These are phyloP conservation scores for Pterophyllum scalare DNA, from an alignment of 2,113 vertebrate species.

Conservation along the genomic window DNA sequence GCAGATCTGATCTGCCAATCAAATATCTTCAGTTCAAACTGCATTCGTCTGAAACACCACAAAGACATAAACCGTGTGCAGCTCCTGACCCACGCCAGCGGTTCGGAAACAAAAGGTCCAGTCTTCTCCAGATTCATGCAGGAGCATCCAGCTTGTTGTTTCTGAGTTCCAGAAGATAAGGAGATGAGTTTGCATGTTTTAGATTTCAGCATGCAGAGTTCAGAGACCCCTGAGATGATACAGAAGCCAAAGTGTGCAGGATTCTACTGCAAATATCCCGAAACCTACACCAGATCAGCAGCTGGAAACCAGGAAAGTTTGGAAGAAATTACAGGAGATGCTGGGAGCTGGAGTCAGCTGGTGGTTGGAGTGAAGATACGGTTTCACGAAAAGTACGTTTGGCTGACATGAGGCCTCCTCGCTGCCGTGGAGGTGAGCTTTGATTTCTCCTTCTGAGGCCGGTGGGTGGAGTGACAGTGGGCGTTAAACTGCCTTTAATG, in stretches of 20 bases:
- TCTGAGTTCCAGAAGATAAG: background rate
- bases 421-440: slow-evolving; percentile 7
- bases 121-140: background rate
- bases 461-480: slow-evolving; percentile 23
- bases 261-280: background rate
- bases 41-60: background rate
- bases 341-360: background rate
- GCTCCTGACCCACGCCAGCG: background rate
- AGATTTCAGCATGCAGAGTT: background rate
- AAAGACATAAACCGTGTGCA: background rate
- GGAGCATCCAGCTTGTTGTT: background rate
- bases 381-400: slow-evolving; percentile 7
- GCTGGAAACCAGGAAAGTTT: background rate
- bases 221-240: background rate
- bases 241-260: background rate
- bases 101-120: background rate
- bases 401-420: background rate
- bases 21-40: background rate
- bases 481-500: slow-evolving; percentile 42
- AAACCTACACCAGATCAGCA: background rate
- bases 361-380: background rate
- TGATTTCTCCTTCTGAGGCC: slow-evolving; percentile 21
- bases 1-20: slow-evolving; percentile 47
- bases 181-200: background rate
- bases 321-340: background rate